phyloP scores from a whole-genome alignment of 1,140 invertebrate species.

The Drosophila sp. region DNA sequence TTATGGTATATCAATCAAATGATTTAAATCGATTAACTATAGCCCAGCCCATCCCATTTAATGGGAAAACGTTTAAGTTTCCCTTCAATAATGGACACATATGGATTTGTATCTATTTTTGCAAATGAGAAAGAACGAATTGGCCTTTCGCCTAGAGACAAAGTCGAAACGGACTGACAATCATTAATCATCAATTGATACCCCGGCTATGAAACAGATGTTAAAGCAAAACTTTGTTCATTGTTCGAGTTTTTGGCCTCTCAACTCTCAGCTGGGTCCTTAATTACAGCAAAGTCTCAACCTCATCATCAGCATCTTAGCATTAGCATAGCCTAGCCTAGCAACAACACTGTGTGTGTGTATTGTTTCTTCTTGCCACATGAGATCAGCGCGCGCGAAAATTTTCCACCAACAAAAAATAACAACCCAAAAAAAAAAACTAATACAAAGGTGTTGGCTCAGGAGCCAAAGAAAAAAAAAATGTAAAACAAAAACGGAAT shows the following conservation, averaged over 20 bases:
- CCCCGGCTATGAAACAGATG: constrained; percentile 3
- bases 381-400: constrained; percentile 15
- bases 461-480: constrained; percentile 15
- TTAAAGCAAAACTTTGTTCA: constrained; percentile 16
- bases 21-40: too few relatives aligned
- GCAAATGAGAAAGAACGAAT: constrained; percentile 34
- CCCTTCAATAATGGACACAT: not conserved
- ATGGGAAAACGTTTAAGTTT: too few relatives aligned
- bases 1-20: too few relatives aligned
- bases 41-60: too few relatives aligned
- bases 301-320: constrained; percentile 9
- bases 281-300: constrained; percentile 1
- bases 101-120: constrained; percentile 51
- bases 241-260: constrained; percentile 12
- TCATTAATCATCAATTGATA: constrained; percentile 17
- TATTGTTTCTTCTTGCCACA: not conserved
- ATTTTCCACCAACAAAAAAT: constrained; percentile 14
- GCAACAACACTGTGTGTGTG: constrained; percentile 1
- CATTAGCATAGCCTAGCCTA: not conserved
- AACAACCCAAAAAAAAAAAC: not conserved
- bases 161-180: constrained; percentile 9
- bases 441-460: constrained; percentile 22
- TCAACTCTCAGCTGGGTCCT: constrained; percentile 18
- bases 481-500: constrained; percentile 17
- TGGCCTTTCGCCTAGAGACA: constrained; percentile 13